Base-by-base conservation (phyloP, 1,140 invertebrate genomes). In the Drosophila trapezifrons region DNA sequence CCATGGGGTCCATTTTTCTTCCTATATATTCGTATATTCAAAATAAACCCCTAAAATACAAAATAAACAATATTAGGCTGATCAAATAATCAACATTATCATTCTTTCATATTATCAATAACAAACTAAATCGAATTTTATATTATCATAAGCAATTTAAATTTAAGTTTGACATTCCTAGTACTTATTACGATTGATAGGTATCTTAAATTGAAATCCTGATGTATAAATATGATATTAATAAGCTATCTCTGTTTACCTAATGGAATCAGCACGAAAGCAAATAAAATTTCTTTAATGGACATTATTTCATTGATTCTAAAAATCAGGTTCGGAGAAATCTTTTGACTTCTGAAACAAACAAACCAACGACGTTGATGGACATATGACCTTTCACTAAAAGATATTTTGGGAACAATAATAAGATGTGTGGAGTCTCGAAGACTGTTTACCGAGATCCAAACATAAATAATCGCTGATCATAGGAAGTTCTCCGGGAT, bases 311-410 rank as follows among this genome's bases (percentile, higher is more conserved):
- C 58, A 46, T 72, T 84, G 55, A 58, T 58, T 73, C 47, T 54
- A 4, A 42, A 15, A 76, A 78, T 77, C 82, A 57, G 69, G 82
- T 81, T 75, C n/a, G 5, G 7, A 20, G 13, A n/a, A 40, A 51
- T 54, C 13, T n/a, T 8, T 54, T 32, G 43, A 62, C 43, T 43
- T 38, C 17, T 20, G 20, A 58, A 76, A 56, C 37, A 73, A 49
- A 47, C 38, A 57, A 76, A 71, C 66, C 43, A 47, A n/a, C 12
- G 51, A 62, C 66, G 29, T 54, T 45, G 59, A 70, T 42, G 32
- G 71, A 77, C 78, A 40, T 78, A 64, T 82, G 69, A 82, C 82
- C 84, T 85, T 78, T 85, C 29, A 56, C 18, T 42, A 13, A 51
- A 3, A 49, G 45, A 59, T 56, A 43, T 59, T 56, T 59, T 35